Evolutionary conservation across 2,113 vertebrate species (phyloP).

Genomic region (Brevimyrus niger): DNA sequence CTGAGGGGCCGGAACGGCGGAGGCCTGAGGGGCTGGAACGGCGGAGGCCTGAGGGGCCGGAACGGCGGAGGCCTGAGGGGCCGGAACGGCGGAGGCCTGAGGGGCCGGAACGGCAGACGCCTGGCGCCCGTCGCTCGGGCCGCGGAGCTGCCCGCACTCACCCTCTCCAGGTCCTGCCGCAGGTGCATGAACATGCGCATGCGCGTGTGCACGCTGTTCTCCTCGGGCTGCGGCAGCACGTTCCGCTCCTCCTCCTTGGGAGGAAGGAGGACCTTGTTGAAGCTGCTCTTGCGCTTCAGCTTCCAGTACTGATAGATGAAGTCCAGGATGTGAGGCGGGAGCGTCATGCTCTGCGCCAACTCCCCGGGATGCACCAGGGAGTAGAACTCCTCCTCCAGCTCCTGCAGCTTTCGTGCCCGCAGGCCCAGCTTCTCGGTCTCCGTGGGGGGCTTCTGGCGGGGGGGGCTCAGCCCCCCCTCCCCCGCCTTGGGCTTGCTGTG

Average conservation of each 20-base stretch:
- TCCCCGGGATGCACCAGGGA: slow-evolving; percentile 73
- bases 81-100: neutral
- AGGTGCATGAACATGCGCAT: slow-evolving; percentile 99
- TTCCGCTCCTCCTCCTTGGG: slow-evolving; percentile 88
- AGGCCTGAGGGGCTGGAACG: neutral
- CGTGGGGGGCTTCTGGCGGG: slow-evolving; percentile 67
- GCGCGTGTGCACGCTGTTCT: slow-evolving; percentile 91
- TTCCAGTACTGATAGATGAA: slow-evolving; percentile 98
- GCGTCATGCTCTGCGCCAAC: slow-evolving; percentile 67
- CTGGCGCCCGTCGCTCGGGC: neutral
- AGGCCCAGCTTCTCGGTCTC: slow-evolving; percentile 79
- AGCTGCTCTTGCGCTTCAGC: slow-evolving; percentile 88
- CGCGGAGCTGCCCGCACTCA: slow-evolving; percentile 50
- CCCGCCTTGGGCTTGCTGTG: slow-evolving; percentile 81
- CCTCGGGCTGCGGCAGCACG: slow-evolving; percentile 80
- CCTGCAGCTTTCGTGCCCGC: slow-evolving; percentile 85
- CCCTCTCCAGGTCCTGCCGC: slow-evolving; percentile 93
- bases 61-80: neutral
- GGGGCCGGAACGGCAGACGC: neutral
- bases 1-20: too few species aligned
- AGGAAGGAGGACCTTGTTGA: slow-evolving; percentile 88
- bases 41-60: neutral
- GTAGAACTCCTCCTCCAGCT: slow-evolving; percentile 92
- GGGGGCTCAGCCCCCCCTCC: slow-evolving; percentile 60
- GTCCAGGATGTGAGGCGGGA: slow-evolving; percentile 72